Evolutionary conservation across 2,113 vertebrate species (phyloP).

Genomic region (Sphyrna mokarran): DNA sequence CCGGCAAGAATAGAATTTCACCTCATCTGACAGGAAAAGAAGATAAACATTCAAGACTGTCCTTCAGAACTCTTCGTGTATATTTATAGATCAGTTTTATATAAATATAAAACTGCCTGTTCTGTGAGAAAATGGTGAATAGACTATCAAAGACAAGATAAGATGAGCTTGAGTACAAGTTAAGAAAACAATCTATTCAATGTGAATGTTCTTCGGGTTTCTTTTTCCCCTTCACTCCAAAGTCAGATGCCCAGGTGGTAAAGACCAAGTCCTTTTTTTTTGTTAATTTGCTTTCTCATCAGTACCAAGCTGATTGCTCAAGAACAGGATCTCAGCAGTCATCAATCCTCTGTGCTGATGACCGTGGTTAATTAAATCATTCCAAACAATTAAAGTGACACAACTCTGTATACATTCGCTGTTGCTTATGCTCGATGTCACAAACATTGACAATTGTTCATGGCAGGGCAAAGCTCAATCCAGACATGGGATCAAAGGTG

Average conservation of each 20-base stretch:
- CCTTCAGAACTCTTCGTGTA: background rate
- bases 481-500: background rate
- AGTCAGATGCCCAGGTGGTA: background rate
- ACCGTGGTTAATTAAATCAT: background rate
- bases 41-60: background rate
- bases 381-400: background rate
- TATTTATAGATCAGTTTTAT: background rate
- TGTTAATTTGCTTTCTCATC: no score
- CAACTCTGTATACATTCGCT: background rate
- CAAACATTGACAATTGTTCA: background rate
- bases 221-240: background rate
- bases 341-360: background rate
- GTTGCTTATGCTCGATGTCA: background rate
- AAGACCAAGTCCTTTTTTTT: background rate
- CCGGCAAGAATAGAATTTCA: background rate
- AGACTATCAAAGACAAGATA: background rate
- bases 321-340: no score
- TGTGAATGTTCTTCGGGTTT: background rate
- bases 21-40: background rate
- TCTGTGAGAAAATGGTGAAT: background rate
- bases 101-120: background rate
- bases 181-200: background rate
- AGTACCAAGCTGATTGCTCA: no score
- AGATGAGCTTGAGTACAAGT: background rate
- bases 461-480: background rate